Conservation (phyloP, 2,113 vertebrate genomes). For the Corvus hawaiiensis region DNA sequence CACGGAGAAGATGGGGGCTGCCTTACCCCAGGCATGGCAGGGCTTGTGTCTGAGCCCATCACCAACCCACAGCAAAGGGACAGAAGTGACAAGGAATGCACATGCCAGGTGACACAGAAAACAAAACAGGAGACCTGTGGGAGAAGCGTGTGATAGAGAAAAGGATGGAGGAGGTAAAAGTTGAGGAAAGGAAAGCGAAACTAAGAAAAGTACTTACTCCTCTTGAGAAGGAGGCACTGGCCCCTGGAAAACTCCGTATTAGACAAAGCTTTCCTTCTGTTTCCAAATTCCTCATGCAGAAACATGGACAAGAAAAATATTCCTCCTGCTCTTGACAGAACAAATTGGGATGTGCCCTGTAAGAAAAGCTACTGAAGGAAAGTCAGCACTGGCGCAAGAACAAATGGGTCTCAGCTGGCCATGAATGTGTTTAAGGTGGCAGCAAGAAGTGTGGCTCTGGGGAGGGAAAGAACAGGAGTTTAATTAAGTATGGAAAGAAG, state of each 20-base stretch:
- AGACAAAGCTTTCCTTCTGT: background rate
- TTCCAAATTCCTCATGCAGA: background rate
- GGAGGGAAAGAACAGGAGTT: background rate
- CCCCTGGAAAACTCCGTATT: background rate
- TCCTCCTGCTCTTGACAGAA: background rate
- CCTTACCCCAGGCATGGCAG: rapidly evolving
- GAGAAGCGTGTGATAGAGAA: background rate
- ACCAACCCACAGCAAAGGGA: background rate
- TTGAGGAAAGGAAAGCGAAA: background rate
- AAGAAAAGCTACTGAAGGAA: background rate
- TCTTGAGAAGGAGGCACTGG: background rate
- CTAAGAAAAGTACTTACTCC: background rate
- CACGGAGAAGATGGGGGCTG: rapidly evolving
- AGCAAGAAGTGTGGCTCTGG: background rate
- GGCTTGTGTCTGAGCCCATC: background rate
- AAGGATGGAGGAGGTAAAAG: background rate
- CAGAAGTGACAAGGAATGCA: background rate
- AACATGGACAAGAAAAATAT: background rate
- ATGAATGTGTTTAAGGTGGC: rapidly evolving
- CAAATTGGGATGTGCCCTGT: background rate
- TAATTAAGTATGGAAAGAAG: background rate
- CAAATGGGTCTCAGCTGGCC: background rate
- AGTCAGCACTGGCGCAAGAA: background rate
- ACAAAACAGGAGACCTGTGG: background rate
- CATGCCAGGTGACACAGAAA: rapidly evolving